Percentiles rank a stretch among this genome's conserved stretches.
Conservation (phyloP, 2,888 invertebrate genomes). For the Cepaea hortensis region DNA sequence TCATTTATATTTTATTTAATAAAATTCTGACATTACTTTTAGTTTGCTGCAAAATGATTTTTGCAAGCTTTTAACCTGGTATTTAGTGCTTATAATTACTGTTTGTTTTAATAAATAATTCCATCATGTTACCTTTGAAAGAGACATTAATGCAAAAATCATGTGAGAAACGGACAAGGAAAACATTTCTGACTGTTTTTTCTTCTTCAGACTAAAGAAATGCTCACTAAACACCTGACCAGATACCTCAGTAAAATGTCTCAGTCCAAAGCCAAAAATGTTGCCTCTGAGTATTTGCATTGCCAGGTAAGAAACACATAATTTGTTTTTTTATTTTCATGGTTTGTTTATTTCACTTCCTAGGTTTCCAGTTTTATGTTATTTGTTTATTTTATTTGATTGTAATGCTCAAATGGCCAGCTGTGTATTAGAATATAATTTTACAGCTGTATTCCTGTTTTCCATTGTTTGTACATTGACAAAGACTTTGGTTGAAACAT, state of each 20-base stretch:
- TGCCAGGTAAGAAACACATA: slow-evolving; percentile 60
- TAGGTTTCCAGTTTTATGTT: not conserved
- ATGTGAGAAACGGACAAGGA: too few species aligned
- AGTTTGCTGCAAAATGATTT: too few species aligned
- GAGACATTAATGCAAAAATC: too few species aligned
- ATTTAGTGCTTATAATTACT: too few species aligned
- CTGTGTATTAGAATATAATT: not conserved
- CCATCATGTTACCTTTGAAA: too few species aligned
- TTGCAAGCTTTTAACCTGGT: too few species aligned
- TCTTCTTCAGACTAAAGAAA: slow-evolving; percentile 55
- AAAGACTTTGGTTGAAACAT: not conserved
- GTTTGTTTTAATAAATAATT: too few species aligned
- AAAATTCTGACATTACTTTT: too few species aligned
- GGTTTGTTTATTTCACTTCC: too few species aligned
- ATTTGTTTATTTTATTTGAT: not conserved
- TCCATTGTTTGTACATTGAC: not conserved
- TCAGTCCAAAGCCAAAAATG: slow-evolving; percentile 64
- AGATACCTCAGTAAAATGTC: slow-evolving; percentile 63
- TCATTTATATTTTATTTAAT: too few species aligned
- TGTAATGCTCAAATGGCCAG: not conserved
- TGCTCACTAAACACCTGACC: slow-evolving; percentile 61
- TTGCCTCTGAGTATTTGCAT: slow-evolving; percentile 66
- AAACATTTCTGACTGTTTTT: not conserved
- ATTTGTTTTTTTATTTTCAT: not conserved
- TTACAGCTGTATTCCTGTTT: not conserved